Base-by-base conservation (phyloP, 2,888 invertebrate genomes). In the Therioaphis trifolii region DNA sequence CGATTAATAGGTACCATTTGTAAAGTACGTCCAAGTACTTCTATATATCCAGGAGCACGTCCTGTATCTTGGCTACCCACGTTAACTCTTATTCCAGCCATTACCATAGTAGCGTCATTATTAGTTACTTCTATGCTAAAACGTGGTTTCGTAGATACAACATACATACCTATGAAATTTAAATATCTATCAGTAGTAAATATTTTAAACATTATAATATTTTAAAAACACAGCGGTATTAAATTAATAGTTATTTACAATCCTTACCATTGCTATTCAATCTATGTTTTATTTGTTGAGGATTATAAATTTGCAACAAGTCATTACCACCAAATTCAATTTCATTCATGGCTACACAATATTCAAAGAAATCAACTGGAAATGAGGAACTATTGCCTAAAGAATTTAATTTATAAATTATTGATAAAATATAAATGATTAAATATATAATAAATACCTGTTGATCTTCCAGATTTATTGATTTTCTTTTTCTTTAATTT, bases 311-410 rank as follows among this genome's bases (percentile, higher is more conserved):
- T 89, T 98, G 97, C 12, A 99, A 89, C 0, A 98, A 90, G 89
- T 98, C 98, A 88, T 96, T 96, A 12, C 98, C 98, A 14, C 97
- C 97, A 88, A 95, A 96, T 89, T 98, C 98, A 0, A 98, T 93
- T 87, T 98, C 98, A 86, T 94, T 94, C 92, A 98, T 93, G 14
- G 93, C 92, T 80, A 94, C 94, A 88, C 97, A 97, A 88, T 97
- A 95, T 88, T 99, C 98, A 89, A 99, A 99, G 91, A 98, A 98
- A 88, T 99, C 99, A 55, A 97, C 94, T 0, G 98, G 96, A 89
- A 98, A 97, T 58, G 93, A 91, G 0, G 95, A 92, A 1, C 92
- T 90, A 2, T 92, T 90, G 49, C 93, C 93, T 87, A 84, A 21
- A 85, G 4, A 84, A 84, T 58, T 21, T 55, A 14, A 40, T 40